Evolutionary conservation across 37 sponge, comb jelly and placozoan species (phyloP), one percentile per base, ranked within the genome.

Genomic region (Ianthella basta): DNA sequence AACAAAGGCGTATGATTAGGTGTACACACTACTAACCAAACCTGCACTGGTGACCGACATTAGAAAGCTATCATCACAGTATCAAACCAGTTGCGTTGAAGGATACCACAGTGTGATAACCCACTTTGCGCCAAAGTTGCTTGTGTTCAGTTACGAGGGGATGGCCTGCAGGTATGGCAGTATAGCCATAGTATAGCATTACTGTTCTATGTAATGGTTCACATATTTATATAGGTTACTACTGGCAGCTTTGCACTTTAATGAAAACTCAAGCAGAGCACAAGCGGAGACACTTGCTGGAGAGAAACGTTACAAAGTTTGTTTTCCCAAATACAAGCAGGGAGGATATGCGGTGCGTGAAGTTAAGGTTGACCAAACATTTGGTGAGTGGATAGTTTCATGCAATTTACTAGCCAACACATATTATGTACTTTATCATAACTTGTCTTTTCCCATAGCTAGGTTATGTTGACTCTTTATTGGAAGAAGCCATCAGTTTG

Each of bases 281-380:
- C 73, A 72, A 30, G 73, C 73, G 13, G 5, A 29, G 23, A 82
- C 70, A 82, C 3, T 5, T 24, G 66, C 3, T 82, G 83, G 83
- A 15, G 38, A 59, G 38, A 34, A 67, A 37, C 56, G 38, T 23
- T 73, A 73, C 15, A 29, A 34, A 29, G 6, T 82, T 27, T 3
- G 8, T 8, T 66, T 64, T 33, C 83, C 72, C 20, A 82, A 82
- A 15, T 82, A 12, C 38, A 82, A 82, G 35, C 32, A 38, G 75
- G 83, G 83, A 12, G 68, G 37, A 21, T 82, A 73, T 39, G 15
- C 32, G 4, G 36, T 73, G 21, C 79, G 29, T 3, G 32, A 4
- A 36, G 36, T 82, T 24, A 55, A 21, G 3, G 72, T 67, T 69
- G 34, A 77, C 29, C 21, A 3, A 4, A 34, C 84, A 1, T 83